A percentile compares a stretch with the other conserved stretches of the same genome.
Evolutionary conservation across 2,113 vertebrate species (phyloP).

Genomic region (Cricetomys ansorgei): DNA sequence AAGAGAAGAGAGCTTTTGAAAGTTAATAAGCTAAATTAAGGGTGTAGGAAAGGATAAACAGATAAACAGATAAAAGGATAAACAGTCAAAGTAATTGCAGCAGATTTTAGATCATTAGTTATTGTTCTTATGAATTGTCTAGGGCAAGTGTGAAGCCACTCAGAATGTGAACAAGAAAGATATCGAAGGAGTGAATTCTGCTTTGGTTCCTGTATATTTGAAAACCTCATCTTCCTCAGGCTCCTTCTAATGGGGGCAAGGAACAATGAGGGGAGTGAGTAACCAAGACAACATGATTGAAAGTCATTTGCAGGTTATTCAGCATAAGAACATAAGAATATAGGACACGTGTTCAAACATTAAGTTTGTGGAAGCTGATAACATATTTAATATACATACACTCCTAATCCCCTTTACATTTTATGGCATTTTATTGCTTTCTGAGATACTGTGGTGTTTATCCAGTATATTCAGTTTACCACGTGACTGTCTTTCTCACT

Average conservation of each 20-base stretch:
- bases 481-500: background rate
- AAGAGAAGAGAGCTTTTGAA: background rate
- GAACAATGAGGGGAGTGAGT: background rate
- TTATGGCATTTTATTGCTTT: background rate
- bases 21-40: background rate
- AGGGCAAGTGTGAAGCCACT: background rate
- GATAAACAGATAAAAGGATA: no score
- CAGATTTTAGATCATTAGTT: background rate
- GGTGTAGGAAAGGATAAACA: background rate
- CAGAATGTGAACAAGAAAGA: background rate
- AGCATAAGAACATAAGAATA: background rate
- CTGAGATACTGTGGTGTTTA: background rate
- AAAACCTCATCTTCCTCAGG: background rate
- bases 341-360: background rate
- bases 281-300: background rate
- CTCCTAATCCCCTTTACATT: background rate
- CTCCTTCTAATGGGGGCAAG: background rate
- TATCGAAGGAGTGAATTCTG: no score
- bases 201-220: background rate
- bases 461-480: background rate
- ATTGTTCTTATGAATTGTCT: background rate
- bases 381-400: background rate
- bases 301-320: background rate
- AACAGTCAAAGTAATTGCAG: background rate
- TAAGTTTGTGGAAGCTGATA: background rate